These are phyloP conservation scores for Limnephilus auricula DNA, from an alignment of 2,888 invertebrate genomes.

Conservation along the genomic window DNA sequence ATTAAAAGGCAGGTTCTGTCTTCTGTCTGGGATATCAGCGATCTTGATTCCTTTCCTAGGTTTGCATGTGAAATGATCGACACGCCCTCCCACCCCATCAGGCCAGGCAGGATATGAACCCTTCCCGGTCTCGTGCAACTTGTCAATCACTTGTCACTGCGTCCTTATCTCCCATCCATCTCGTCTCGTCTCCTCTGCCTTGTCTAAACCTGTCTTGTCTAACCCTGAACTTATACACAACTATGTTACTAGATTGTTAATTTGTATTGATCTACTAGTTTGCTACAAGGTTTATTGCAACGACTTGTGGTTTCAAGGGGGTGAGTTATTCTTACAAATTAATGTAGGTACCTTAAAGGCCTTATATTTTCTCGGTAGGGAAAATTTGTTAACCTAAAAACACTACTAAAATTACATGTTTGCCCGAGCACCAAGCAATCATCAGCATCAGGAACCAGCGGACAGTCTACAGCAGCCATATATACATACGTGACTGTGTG, in stretches of 20 bases:
- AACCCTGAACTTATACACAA: background rate
- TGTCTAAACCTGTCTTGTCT: background rate
- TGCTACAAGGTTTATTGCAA: background rate
- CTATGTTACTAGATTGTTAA: background rate
- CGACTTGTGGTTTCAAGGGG: background rate
- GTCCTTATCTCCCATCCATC: background rate
- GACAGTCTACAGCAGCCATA: too few relatives aligned
- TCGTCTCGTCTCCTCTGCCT: background rate
- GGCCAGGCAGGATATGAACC: background rate
- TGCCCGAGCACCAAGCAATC: too few relatives aligned
- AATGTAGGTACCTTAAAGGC: too few relatives aligned
- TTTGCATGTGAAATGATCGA: constrained; percentile 40
- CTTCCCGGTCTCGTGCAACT: constrained; percentile 3
- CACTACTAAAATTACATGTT: too few relatives aligned
- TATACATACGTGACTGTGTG: too few relatives aligned
- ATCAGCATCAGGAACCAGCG: too few relatives aligned
- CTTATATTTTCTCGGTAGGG: too few relatives aligned
- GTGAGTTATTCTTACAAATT: background rate
- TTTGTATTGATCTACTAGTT: background rate
- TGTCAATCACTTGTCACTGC: constrained; percentile 37
- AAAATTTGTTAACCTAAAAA: too few relatives aligned
- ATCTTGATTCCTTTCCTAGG: constrained; percentile 2
- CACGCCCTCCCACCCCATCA: background rate
- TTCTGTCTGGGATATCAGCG: background rate
- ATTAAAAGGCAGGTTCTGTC: background rate